Evolutionary conservation across 2,113 vertebrate species (phyloP), one percentile per base, ranked within the genome.

Genomic region (Dromas ardeola): DNA sequence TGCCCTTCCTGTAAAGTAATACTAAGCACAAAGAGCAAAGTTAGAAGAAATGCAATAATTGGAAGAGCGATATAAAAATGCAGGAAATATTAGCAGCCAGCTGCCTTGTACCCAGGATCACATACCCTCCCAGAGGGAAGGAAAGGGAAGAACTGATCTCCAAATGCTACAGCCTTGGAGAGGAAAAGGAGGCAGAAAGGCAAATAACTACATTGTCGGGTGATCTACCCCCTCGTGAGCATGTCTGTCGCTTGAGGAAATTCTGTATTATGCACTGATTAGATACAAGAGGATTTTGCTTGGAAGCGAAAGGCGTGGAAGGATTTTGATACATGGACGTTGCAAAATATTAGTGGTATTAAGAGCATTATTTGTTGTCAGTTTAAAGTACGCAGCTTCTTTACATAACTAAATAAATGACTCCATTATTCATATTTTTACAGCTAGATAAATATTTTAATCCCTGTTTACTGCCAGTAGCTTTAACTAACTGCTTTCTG

Each of bases 391-490:
- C 2, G 6, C 36, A 71, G 78, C 80, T 86, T 80, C 93, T 96
- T 96, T 89, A 77, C 67, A 47, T 76, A 87, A 61, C 78, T 52
- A 80, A 92, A 93, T 56, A 52, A 93, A 90, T 86, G 3, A 53
- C 69, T 91, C 65, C 82, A 91, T 96, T 86, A 95, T 85, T 95
- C 92, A 72, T 56, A 73, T 84, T 93, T 96, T 91, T 93, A 80
- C 83, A 85, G 80, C 49, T 81, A 80, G 85, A 95, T 95, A 96
- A 96, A 95, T 95, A 97, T 91, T 96, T 95, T 94, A 95, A 96
- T 93, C 84, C 61, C 49, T 91, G 78, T 96, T 97, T 97, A 88
- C 90, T 91, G 85, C 78, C 81, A 70, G 69, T 53, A 72, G 83
- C 86, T 96, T 97, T 93, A 90, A 88, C 76, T 93, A 92, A 90